Evolutionary conservation across 2,797 vertebrate species (phyloP), one percentile per base, ranked within the genome.

Genomic region (Sebastes goodei): DNA sequence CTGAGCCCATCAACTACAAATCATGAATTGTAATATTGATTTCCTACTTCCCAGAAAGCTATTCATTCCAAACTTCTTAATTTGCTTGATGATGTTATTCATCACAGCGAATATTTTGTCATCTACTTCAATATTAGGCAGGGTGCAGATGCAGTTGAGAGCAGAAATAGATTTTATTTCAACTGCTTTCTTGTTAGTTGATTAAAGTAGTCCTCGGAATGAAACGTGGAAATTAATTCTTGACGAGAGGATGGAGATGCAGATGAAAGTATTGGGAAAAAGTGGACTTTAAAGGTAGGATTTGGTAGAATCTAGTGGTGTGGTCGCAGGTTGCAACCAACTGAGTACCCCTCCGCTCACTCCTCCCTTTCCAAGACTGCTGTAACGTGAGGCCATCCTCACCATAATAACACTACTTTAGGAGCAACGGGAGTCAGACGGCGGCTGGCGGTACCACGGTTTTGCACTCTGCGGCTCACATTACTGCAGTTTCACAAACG

Each of bases 51-150:
- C 21, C n/a, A 73, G 33, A 59, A 71, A 59, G 35, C 21, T 20
- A 3, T 20, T 72, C 0, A 55, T 49, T 71, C 62, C 8, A 32
- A 69, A 32, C 15, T 30, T 35, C 53, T 62, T 32, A 74, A 62
- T 12, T 20, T 38, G 8, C 23, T 52, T 3, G 20, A 67, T 77
- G 46, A 30, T 64, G 25, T 59, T 27, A 56, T 80, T 86, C 53
- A 73, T 86, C 64, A 70, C 59, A 57, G 38, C 33, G 72, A 80
- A 57, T 65, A 73, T 57, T 61, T 73, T 63, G 10, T 60, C 38
- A n/a, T 57, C 15, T 20, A 11, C 17, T 25, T 29, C 5, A 62
- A 32, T 2, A 70, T 5, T 5, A 9, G n/a, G 25, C 17, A 63
- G 4, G n/a, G 9, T 20, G 11, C 49, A 21, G 66, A 55, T 25